Base-by-base conservation (phyloP, 2,797 vertebrate genomes). In the Anguilla megastoma region DNA sequence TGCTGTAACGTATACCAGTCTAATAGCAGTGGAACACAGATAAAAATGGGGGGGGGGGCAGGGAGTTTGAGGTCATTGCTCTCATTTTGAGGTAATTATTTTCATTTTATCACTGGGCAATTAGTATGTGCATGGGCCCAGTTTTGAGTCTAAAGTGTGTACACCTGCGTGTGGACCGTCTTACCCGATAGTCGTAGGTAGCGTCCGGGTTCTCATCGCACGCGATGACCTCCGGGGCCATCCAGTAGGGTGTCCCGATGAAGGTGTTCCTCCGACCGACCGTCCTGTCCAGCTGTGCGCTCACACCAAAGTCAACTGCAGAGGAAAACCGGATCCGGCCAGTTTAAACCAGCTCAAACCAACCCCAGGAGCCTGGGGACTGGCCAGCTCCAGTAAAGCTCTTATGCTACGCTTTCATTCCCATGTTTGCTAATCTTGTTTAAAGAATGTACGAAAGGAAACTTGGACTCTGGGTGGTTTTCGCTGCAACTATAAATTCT, bases 151-250 rank as follows among this genome's bases (percentile, higher is more conserved):
- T 52, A 0, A 58, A 18, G 50, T 21, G 50, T 33, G 58, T 84
- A 52, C 45, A 41, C 56, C 33, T 54, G 54, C 33, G 27, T 2
- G 84, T 71, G 21, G 83, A 10, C 85, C 14, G 76, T 90, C 96
- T 96, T 94, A 99, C 98, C 95, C 98, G 97, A 94, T 99, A 99
- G 94, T 99, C 98, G 0, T 99, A 99, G 0, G 98, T 99, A 58
- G 98, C 98, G 60, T 99, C 98, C 8, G 98, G 98, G 93, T 99
- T 99, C 94, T 99, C 98, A 8, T 99, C 98, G 74, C 98, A 99
- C 86, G 98, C 98, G 7, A 99, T 99, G 94, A 99, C 98, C 94
- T 99, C 98, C 0, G 98, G 98, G 63, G 98, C 98, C 98, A 99
- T 99, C 98, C 98, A 99, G 89, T 99, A 99, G 0, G 98, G 98